These are phyloP conservation scores for Acrossocheilus wenchowensis DNA, from an alignment of 2,797 vertebrate genomes.

Conservation along the genomic window DNA sequence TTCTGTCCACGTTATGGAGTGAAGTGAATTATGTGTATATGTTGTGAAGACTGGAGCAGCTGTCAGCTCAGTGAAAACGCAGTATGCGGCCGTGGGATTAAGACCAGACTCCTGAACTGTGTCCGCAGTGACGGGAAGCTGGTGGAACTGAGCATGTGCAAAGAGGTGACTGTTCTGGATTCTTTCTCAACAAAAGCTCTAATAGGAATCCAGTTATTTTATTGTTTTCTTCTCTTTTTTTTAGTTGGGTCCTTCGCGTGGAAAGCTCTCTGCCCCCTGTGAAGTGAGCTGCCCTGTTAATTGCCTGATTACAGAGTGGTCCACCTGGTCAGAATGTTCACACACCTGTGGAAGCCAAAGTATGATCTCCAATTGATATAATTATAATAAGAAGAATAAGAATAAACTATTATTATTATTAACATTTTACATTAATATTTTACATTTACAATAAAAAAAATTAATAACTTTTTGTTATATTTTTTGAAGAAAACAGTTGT, in stretches of 20 bases:
- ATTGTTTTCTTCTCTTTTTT: not conserved
- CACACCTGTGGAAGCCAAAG: conserved; percentile 81
- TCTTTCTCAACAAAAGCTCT: not conserved
- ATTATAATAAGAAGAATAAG: not conserved
- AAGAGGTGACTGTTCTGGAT: conserved; percentile 71
- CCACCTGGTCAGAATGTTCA: conserved; percentile 83
- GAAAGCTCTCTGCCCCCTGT: conserved; percentile 73
- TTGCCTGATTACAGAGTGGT: conserved; percentile 84
- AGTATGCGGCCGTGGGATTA: conserved; percentile 79
- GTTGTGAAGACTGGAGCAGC: conserved; percentile 81
- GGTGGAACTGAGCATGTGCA: conserved; percentile 75
- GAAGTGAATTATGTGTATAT: conserved; percentile 14
- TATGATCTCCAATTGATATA: conserved; percentile 59
- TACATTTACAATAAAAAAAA: too few species aligned
- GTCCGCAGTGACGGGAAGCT: conserved; percentile 78
- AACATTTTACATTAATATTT: too few species aligned
- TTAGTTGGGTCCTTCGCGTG: conserved; percentile 69
- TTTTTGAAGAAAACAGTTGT: too few species aligned
- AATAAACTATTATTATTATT: not conserved
- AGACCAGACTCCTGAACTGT: conserved; percentile 82
- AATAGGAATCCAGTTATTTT: not conserved
- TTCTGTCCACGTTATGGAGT: not conserved
- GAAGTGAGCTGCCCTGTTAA: conserved; percentile 81
- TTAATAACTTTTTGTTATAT: too few species aligned
- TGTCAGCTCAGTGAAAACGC: conserved; percentile 83